These are phyloP conservation scores for Lanius collurio DNA, from an alignment of 2,113 vertebrate genomes.

Conservation along the genomic window DNA sequence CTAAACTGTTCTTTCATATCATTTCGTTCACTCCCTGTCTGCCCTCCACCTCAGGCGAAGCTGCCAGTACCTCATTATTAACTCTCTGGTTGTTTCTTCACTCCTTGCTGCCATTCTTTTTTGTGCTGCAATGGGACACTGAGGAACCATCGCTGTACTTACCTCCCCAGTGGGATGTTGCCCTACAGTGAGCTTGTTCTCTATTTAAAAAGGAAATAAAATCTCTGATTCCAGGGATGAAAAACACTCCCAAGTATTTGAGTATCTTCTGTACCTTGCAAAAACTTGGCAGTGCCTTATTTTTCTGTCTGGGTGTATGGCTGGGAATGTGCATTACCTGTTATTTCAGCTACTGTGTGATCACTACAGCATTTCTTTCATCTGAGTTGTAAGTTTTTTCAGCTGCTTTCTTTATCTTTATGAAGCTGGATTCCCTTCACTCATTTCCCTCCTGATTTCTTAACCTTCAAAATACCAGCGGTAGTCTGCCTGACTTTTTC, in stretches of 20 bases:
- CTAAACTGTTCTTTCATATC: slow-evolving; percentile 23
- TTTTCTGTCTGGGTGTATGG: background rate
- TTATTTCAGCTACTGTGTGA: background rate
- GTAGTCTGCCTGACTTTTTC: background rate
- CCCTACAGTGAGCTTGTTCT: slow-evolving; percentile 22
- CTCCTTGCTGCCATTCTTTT: background rate
- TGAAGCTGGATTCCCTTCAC: background rate
- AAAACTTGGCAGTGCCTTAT: background rate
- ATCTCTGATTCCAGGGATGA: slow-evolving; percentile 16
- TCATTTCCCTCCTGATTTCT: background rate
- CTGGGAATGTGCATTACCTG: background rate
- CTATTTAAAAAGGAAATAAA: slow-evolving; percentile 15
- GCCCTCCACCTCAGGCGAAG: slow-evolving; percentile 39
- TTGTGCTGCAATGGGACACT: background rate
- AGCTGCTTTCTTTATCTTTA: slow-evolving; percentile 3
- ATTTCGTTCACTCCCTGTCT: background rate
- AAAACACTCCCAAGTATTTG: slow-evolving; percentile 1
- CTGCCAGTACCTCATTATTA: slow-evolving; percentile 10
- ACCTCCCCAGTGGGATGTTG: slow-evolving; percentile 15
- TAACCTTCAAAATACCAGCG: background rate
- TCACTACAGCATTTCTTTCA: background rate
- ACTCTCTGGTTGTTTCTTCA: slow-evolving; percentile 27
- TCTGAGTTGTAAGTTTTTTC: background rate
- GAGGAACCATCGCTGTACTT: background rate
- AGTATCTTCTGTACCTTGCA: background rate